Conservation (phyloP, 2,888 invertebrate genomes). For the Bruchidius siliquastri region DNA sequence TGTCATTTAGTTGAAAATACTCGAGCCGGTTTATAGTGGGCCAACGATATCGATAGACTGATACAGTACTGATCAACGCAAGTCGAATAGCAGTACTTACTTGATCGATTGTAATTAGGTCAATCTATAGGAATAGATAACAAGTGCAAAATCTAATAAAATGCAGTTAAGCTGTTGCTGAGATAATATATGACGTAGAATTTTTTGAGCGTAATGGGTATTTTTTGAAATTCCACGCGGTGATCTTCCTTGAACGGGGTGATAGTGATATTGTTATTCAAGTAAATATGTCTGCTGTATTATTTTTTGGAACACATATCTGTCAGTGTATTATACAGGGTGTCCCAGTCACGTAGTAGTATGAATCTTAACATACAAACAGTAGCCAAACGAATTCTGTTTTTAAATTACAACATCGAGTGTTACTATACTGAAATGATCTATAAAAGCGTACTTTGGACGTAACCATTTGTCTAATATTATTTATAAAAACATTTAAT, state of each 20-base stretch:
- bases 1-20: conserved; percentile 28
- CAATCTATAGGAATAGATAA: conserved; percentile 42
- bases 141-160: conserved; percentile 36
- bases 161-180: conserved; percentile 21
- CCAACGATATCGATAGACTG: conserved; percentile 21
- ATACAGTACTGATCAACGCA: neutral
- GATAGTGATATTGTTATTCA: neutral
- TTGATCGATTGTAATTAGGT: conserved; percentile 43
- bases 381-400: too few species aligned
- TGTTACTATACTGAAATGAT: too few species aligned
- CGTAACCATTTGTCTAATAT: too few species aligned
- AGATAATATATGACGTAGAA: conserved; percentile 15
- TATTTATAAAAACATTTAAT: too few species aligned
- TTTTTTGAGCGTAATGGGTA: neutral
- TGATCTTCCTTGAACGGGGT: neutral
- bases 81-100: neutral
- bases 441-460: too few species aligned
- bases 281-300: neutral
- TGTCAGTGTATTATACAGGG: neutral
- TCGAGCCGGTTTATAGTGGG: conserved; percentile 20
- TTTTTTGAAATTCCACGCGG: conserved; percentile 2
- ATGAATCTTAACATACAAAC: too few species aligned
- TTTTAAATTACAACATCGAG: too few species aligned
- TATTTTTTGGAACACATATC: neutral
- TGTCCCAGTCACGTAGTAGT: neutral